A percentile compares a stretch with the other conserved stretches of the same genome.
Evolutionary conservation across 2,888 invertebrate genomes (phyloP).

Genomic region (Stramonita haemastoma): DNA sequence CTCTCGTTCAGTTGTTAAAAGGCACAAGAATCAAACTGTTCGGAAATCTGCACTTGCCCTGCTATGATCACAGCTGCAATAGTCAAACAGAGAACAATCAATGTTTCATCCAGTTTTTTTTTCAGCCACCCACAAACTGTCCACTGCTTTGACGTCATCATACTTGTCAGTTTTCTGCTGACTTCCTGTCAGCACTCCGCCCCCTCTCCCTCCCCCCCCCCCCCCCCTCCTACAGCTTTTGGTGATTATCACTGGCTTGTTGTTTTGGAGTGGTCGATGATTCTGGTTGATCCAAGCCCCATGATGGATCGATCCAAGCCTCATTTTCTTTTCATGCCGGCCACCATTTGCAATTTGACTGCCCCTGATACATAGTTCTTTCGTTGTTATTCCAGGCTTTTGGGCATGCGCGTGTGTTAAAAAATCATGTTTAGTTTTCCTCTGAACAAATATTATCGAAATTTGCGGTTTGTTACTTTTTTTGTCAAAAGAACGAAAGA

Average conservation of each 20-base stretch:
- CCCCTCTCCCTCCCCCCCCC: background rate
- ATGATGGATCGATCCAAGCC: no score
- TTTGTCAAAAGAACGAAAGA: no score
- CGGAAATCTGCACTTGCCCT: background rate
- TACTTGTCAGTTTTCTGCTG: background rate
- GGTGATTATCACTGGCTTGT: background rate
- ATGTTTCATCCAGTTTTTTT: background rate
- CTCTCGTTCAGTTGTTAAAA: background rate
- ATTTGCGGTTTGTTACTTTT: no score
- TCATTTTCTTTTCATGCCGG: no score
- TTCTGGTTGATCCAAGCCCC: background rate
- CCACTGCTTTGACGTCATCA: conserved; percentile 2
- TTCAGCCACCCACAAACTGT: background rate
- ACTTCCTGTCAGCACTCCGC: background rate
- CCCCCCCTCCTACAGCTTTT: background rate
- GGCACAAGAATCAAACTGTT: background rate
- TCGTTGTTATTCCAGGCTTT: no score
- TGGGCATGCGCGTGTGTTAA: no score
- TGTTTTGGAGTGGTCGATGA: background rate
- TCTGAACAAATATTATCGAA: no score
- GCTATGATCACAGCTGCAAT: no score
- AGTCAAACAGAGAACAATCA: background rate
- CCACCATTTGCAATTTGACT: no score
- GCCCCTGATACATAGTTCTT: no score
- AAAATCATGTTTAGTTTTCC: no score